Evolutionary conservation across 2,888 invertebrate species (phyloP), one percentile per base, ranked within the genome.

Genomic region (Monopis laevigella): DNA sequence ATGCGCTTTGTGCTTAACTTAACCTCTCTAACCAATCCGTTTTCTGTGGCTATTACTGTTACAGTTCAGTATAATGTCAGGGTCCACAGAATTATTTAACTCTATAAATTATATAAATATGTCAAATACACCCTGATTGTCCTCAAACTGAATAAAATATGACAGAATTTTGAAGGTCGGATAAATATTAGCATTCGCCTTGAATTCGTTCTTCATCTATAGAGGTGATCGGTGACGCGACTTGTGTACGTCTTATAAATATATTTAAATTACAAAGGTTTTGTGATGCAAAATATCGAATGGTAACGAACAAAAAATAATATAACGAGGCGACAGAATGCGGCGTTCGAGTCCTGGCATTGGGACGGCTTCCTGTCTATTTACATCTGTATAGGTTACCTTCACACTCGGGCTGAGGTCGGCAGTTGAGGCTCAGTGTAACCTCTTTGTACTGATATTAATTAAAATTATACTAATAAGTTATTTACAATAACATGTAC

Each of bases 321-420:
- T 44, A 49, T n/a, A n/a, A n/a, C 50, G 50, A 52, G 48, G 45
- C 54, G 50, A 51, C 47, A 52, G 50, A 51, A 49, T 51, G 45
- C 45, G 45, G 48, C 47, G 46, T 48, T 26, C 52, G 52, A 45
- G 58, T 71, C 59, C 65, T 72, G 72, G 62, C 73, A 75, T 72
- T 74, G 74, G 62, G 50, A 56, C 51, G 52, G 65, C 66, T 77
- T 75, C 75, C 74, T 77, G 74, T 64, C 65, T 73, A 74, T 75
- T 69, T 60, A 61, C 72, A 71, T 73, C 60, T 61, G 67, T 74
- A 71, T 72, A 59, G 62, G 58, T 65, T 67, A 56, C 75, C 75
- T 75, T 74, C 75, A 60, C 58, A 63, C 62, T 71, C 27, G 38
- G 36, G 53, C 72, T 61, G 73, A 36, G 36, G 36, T 36, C 19